Base-by-base conservation (phyloP, 1,140 invertebrate species). In the Vanessa atalanta region DNA sequence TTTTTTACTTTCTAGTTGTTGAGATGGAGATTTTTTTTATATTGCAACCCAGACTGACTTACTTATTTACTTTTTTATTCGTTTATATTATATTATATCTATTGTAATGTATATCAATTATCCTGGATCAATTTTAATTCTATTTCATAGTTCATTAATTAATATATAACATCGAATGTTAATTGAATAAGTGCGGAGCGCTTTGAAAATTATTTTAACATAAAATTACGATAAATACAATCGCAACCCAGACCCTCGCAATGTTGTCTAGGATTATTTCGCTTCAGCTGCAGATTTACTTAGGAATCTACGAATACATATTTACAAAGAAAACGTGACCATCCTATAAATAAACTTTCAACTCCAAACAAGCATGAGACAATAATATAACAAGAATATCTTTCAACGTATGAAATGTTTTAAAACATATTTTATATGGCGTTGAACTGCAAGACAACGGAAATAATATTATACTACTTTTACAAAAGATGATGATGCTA, bases 281-380 rank as follows among this genome's bases (percentile, higher is more conserved):
- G 3, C 7, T 57, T 26, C 20, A 57, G 20, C 16, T 26, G 16
- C 16, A 57, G 55, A 26, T 57, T 26, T 57, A 13, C 23, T 12
- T 57, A 23, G 16, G 12, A 26, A 57, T 57, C 20, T 26, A 57
- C 13, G 23, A 57, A 57, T 57, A 7, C 20, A 23, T 57, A 26
- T 13, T 57, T 57, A 57, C 55, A 57, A 23, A 57, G 16, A 57
- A 57, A 57, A 57, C 55, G 55, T 57, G 55, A 57, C 55, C 23
- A 26, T 23, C 16, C 12, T 57, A 26, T 26, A 9, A 57, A 57
- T 20, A 57, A 26, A 57, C 55, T 12, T 7, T 23, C 20, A 26
- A 23, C 16, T 20, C 20, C 3, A 9, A 23, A 57, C 16, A 23
- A 8, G 9, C 48, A 26, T 1, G 12, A 57, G 55, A 26, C 9